Conservation (phyloP, 1,140 invertebrate species). For the Drosophila rhopaloa region DNA sequence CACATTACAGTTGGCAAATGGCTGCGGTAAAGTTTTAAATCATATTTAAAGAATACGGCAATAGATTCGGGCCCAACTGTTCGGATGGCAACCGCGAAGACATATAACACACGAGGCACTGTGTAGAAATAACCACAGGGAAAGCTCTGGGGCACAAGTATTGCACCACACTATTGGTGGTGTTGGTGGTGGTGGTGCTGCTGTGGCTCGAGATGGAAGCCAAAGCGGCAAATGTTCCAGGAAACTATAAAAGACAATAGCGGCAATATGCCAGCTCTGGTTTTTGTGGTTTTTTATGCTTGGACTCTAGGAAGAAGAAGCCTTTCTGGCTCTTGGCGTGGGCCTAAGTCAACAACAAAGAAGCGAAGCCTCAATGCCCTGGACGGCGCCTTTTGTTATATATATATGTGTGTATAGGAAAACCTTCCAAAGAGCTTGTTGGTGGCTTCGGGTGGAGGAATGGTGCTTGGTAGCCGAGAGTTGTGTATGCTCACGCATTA, state of each 20-base stretch:
- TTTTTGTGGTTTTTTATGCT: constrained; percentile 75
- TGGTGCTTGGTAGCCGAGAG: constrained; percentile 44
- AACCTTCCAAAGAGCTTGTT: constrained; percentile 43
- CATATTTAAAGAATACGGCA: constrained; percentile 50
- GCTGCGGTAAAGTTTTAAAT: constrained; percentile 51
- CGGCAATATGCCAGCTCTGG: constrained; percentile 80
- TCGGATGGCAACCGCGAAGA: constrained; percentile 44
- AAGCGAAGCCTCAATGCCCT: constrained; percentile 47
- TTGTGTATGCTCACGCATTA: constrained; percentile 72
- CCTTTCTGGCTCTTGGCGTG: constrained; percentile 65
- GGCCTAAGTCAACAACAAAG: constrained; percentile 80
- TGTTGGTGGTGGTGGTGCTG: constrained; percentile 9
- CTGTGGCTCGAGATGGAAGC: constrained; percentile 44
- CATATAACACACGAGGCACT: constrained; percentile 29
- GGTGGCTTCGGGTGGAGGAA: constrained; percentile 5
- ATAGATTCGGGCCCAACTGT: constrained; percentile 35
- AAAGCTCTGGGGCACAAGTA: constrained; percentile 63
- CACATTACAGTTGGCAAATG: constrained; percentile 48
- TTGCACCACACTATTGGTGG: constrained; percentile 51
- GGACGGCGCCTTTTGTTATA: constrained; percentile 63
- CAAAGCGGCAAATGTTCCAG: constrained; percentile 68
- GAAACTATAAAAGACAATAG: constrained; percentile 83
- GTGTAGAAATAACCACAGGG: constrained; percentile 18
- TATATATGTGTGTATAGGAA: constrained; percentile 37
- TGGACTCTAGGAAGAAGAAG: constrained; percentile 50